Evolutionary conservation across 2,113 vertebrate genomes (phyloP), one percentile per base, ranked within the genome.

Genomic region (Ornithorhynchus anatinus): DNA sequence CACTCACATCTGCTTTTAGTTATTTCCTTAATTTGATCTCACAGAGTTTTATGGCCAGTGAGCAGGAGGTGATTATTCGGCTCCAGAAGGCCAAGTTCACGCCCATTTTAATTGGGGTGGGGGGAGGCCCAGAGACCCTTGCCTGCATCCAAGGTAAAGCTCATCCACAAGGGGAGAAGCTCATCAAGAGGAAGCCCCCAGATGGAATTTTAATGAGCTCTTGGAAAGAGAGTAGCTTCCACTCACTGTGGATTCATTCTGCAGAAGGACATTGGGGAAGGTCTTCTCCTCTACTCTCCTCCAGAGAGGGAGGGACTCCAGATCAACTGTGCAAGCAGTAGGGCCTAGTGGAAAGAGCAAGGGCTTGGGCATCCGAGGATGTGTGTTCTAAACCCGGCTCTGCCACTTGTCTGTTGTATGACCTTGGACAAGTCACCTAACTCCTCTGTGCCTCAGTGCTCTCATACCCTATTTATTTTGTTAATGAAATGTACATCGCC

Each of bases 1-100:
- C 83, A 85, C 44, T 16, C 57, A 51, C 78, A 84, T 87, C 78
- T 87, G 83, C 83, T 80, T 84, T n/a, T 66, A 63, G 75, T 84
- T 75, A 79, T 72, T 79, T 77, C 70, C 64, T 85, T 79, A 60
- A 85, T 72, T 67, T 81, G 75, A 77, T 70, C 69, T 48, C 44
- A 20, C 63, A 4, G 25, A 53, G 62, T 39, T 77, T 84, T 72
- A 64, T 67, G 48, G 69, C 63, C 73, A 59, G 59, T 76, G 36
- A 80, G 73, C 69, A 77, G 63, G 44, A 81, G 67, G 67, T 70
- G 67, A 84, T 43, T 48, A 36, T 32, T 29, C 58, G n/a, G 38
- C 53, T 75, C 42, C 38, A 53, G 29, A 20, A 70, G 36, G 10
- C 10, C 6, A 77, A 45, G 45, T 27, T 67, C 53, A 27, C 14